phyloP scores from a whole-genome alignment of 2,113 vertebrate species.

The Burhinus oedicnemus region DNA sequence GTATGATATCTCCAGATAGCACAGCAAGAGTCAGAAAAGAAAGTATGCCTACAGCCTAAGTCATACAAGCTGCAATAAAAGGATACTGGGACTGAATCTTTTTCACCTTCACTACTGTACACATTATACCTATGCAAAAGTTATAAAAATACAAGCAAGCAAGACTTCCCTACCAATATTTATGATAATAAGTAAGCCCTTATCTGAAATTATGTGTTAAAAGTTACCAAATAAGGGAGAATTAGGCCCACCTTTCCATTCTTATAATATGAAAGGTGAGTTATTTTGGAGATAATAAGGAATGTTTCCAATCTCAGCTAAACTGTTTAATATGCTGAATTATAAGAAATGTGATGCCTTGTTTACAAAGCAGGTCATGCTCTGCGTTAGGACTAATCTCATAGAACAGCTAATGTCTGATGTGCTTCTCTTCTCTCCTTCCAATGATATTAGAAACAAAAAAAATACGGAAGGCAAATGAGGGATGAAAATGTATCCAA shows the following conservation, averaged over 20 bases:
- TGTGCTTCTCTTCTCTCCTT: not conserved
- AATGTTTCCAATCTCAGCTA: not conserved
- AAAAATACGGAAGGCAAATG: not conserved
- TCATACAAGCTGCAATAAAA: not conserved
- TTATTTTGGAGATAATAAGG: not conserved
- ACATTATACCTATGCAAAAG: not conserved
- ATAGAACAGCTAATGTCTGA: not conserved
- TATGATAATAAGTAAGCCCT: not conserved
- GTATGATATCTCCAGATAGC: not conserved
- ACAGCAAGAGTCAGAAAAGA: not conserved
- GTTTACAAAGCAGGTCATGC: constrained; percentile 21
- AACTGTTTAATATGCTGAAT: not conserved
- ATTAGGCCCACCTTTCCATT: not conserved
- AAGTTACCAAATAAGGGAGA: not conserved
- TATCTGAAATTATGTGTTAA: not conserved
- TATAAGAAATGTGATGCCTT: not conserved
- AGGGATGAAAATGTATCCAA: not conserved
- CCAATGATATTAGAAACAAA: not conserved
- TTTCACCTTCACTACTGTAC: not conserved
- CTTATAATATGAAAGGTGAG: not conserved
- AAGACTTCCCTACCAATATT: not conserved
- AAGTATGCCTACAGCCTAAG: not conserved
- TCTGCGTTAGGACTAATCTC: constrained; percentile 3
- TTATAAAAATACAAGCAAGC: not conserved
- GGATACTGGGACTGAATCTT: not conserved